Conservation (phyloP, 2,888 invertebrate species). For the Rhimphoctona megacephalus region DNA sequence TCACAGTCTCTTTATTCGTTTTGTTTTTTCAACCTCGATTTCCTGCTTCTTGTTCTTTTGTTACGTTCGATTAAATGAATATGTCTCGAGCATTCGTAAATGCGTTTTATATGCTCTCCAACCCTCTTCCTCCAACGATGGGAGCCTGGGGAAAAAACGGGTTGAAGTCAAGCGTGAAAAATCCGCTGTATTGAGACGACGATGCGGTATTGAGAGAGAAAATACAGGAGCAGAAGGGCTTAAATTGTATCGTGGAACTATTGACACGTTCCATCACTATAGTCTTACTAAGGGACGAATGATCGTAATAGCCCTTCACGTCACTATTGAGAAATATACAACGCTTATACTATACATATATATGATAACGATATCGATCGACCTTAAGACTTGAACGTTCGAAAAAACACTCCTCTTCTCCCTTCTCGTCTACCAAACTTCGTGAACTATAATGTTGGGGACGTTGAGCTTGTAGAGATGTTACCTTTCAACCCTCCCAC, state of each 20-base stretch:
- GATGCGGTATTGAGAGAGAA: conserved; percentile 9
- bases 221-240: not conserved
- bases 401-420: not conserved
- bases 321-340: conserved; percentile 14
- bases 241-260: conserved; percentile 36
- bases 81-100: conserved; percentile 37
- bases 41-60: not conserved
- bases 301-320: conserved; percentile 47
- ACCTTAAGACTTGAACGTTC: conserved; percentile 29
- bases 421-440: conserved; percentile 43
- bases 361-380: conserved; percentile 44
- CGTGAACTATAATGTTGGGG: conserved; percentile 53
- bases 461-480: conserved; percentile 51
- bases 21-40: not conserved
- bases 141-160: not conserved
- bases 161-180: conserved; percentile 10
- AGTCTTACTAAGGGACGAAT: conserved; percentile 18
- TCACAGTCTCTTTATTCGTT: conserved; percentile 25
- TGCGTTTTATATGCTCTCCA: conserved; percentile 42
- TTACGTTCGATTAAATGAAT: conserved; percentile 41
- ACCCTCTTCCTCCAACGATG: not conserved
- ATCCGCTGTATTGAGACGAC: conserved; percentile 7
- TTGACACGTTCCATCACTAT: conserved; percentile 45
- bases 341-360: not conserved
- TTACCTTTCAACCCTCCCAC: not conserved